phyloP scores from a whole-genome alignment of 2,888 invertebrate genomes.

The Tetragonisca angustula region DNA sequence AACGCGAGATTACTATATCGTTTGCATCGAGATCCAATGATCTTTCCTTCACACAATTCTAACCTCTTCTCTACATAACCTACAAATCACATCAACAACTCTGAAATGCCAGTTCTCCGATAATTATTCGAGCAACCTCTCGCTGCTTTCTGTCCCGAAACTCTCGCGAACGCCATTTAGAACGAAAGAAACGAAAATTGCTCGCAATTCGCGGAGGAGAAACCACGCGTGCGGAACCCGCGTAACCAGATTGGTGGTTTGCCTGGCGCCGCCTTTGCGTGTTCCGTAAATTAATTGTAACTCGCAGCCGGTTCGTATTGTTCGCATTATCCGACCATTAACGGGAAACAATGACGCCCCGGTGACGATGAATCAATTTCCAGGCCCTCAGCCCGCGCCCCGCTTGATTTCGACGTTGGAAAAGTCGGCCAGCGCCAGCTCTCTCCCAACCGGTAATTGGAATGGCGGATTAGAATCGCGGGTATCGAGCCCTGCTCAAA shows the following conservation, averaged over 20 bases:
- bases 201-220: no score
- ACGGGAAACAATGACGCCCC: conserved; percentile 10
- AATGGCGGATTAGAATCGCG: conserved; percentile 30
- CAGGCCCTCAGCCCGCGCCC: neutral
- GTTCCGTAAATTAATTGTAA: conserved; percentile 39
- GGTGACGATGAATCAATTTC: conserved; percentile 33
- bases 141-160: no score
- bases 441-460: neutral
- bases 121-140: no score
- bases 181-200: no score
- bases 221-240: neutral
- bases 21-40: no score
- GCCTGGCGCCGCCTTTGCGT: neutral
- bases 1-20: no score
- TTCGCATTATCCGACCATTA: conserved; percentile 34
- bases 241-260: neutral
- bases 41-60: no score
- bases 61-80: no score
- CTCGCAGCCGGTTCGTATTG: conserved; percentile 12
- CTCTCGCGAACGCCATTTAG: no score
- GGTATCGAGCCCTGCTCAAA: neutral
- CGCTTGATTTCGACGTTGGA: conserved; percentile 22
- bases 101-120: no score
- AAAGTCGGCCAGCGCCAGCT: neutral
- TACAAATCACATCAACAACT: no score